Base-by-base conservation (phyloP, 2,888 invertebrate genomes). In the Criorhina ranunculi region DNA sequence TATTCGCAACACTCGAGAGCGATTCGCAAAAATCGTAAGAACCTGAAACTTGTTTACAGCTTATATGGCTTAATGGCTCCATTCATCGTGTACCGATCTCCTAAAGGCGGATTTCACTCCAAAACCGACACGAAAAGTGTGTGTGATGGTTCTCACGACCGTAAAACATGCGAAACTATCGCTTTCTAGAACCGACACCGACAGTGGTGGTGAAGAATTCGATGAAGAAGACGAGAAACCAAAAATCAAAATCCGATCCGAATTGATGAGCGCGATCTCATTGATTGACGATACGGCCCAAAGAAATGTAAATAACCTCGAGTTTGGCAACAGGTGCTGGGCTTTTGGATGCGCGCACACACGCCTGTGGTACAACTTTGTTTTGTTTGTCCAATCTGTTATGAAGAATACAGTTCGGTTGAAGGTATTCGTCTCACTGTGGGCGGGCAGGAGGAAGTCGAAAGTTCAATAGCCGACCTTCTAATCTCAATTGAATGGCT, bases 401-500 rank as follows among this genome's bases (percentile, higher is more conserved):
- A 15, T 73, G 66, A 37, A 29, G 51, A 37, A 55, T 33, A 55
- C 35, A 33, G 19, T 29, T 49, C 29, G 51, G 5, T 9, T 46
- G 19, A 9, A 19, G 46, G 12, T 55, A 17, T 55, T 57, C 15
- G 4, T n/a, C 15, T 11, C 42, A 19, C 5, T 40, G 11, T 42
- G 35, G 62, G 44, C 24, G 35, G 19, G 17, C 64, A 62, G 44
- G 15, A 64, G 64, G 73, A 73, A 44, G 44, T 64, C 5, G 31
- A 66, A n/a, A n/a, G 81, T 76, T 81, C 81, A 81, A 76, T 64
- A 33, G 51, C 81, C 81, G 76, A 81, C 81, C 81, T 81, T 81
- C 76, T 69, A 76, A 42, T 70, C 55, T 69, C 46, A 62, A 62
- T 69, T 75, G 33, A 57, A 15, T 44, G 42, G 31, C 44, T 62